These are phyloP conservation scores for Dipodomys spectabilis DNA, from an alignment of 2,113 vertebrate species.

Conservation along the genomic window DNA sequence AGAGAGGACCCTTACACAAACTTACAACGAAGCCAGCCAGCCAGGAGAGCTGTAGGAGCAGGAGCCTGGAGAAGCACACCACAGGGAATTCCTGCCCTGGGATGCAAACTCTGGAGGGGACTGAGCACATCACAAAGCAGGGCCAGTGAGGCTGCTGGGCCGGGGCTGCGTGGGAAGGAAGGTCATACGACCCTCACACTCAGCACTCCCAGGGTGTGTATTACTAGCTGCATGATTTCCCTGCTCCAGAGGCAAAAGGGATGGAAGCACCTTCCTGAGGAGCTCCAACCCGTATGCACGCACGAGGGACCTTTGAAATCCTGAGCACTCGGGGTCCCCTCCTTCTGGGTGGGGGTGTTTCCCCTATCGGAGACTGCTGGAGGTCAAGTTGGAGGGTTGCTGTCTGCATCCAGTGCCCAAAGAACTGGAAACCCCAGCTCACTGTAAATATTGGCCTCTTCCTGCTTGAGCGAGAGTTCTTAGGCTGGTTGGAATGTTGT, in stretches of 20 bases:
- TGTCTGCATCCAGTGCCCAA: neutral
- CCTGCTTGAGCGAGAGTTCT: neutral
- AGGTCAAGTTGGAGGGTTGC: neutral
- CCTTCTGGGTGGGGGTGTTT: neutral
- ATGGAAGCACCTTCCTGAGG: conserved; percentile 2
- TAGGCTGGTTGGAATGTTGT: neutral
- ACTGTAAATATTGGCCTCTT: conserved; percentile 52
- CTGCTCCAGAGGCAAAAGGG: neutral
- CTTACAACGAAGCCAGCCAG: neutral
- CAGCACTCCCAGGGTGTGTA: neutral
- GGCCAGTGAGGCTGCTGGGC: neutral
- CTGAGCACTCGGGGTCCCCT: neutral
- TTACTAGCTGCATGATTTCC: conserved; percentile 27
- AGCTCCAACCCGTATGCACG: neutral
- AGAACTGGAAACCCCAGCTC: conserved; percentile 13
- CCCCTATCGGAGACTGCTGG: neutral
- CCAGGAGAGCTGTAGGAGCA: neutral
- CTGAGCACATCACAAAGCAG: neutral
- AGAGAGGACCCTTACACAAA: neutral
- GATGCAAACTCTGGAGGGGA: neutral
- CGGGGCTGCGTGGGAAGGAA: neutral
- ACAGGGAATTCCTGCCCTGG: neutral
- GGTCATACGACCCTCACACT: neutral
- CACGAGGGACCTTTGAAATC: conserved; percentile 14
- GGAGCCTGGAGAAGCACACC: neutral